phyloP scores from a whole-genome alignment of 2,797 vertebrate genomes.

The Lateolabrax maculatus region DNA sequence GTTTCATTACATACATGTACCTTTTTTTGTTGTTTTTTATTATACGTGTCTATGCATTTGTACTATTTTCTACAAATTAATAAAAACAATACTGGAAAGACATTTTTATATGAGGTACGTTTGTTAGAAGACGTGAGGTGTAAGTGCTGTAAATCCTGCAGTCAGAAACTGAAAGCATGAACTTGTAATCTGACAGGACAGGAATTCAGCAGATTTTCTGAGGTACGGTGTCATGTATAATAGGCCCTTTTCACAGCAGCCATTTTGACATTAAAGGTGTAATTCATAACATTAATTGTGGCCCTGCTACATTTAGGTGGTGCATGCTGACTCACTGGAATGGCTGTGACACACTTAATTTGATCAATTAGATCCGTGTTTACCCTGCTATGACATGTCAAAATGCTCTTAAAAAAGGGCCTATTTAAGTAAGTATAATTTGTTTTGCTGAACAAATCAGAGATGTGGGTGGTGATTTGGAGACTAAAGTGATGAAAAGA shows the following conservation, averaged over 20 bases:
- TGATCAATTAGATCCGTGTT: too few relatives aligned
- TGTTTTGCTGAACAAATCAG: not conserved
- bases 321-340: too few relatives aligned
- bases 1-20: slow-evolving; percentile 26
- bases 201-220: not conserved
- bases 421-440: not conserved
- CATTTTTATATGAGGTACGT: not conserved
- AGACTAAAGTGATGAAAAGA: not conserved
- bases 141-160: not conserved
- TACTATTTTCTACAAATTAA: slow-evolving; percentile 69
- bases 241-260: too few relatives aligned
- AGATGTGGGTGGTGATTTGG: not conserved
- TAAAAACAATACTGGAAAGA: slow-evolving; percentile 56
- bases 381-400: too few relatives aligned
- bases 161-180: not conserved
- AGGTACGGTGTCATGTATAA: not conserved
- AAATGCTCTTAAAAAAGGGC: too few relatives aligned
- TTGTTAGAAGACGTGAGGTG: not conserved
- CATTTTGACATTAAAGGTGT: too few relatives aligned
- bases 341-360: too few relatives aligned
- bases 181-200: not conserved
- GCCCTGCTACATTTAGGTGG: too few relatives aligned
- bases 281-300: too few relatives aligned
- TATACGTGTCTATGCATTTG: slow-evolving; percentile 49
- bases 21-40: slow-evolving; percentile 28